These are phyloP conservation scores for Allobates femoralis DNA, from an alignment of 2,797 vertebrate species.

Conservation along the genomic window DNA sequence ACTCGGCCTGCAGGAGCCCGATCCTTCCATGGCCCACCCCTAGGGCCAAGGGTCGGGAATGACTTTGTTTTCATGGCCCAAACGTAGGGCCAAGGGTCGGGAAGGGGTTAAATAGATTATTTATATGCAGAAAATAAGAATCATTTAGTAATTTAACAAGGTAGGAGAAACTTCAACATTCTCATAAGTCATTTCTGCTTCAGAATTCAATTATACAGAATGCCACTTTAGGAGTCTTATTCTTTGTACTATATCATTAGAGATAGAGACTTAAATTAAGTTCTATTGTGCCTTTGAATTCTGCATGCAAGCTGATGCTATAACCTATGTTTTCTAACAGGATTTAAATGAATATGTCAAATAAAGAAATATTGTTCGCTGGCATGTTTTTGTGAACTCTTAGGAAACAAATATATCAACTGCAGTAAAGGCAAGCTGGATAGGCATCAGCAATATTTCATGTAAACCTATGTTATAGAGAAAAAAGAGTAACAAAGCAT, in stretches of 20 bases:
- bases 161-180: background rate
- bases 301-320: background rate
- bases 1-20: too few species aligned
- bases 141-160: background rate
- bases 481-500: background rate
- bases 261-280: background rate
- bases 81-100: too few species aligned
- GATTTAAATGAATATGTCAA: slow-evolving; percentile 40
- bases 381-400: background rate
- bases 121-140: background rate
- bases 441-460: background rate
- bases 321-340: slow-evolving; percentile 19
- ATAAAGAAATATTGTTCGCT: slow-evolving; percentile 8
- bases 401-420: slow-evolving; percentile 9
- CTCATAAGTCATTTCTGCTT: background rate
- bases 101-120: background rate
- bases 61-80: too few species aligned
- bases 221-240: background rate
- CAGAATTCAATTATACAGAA: background rate
- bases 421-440: background rate
- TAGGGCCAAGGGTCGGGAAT: too few species aligned
- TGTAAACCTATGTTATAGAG: background rate
- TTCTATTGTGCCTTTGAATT: slow-evolving; percentile 7
- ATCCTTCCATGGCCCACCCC: too few species aligned
- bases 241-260: slow-evolving; percentile 5